Evolutionary conservation across 2,888 invertebrate genomes (phyloP), one percentile per base, ranked within the genome.

Genomic region (Phragmatobia fuliginosa): DNA sequence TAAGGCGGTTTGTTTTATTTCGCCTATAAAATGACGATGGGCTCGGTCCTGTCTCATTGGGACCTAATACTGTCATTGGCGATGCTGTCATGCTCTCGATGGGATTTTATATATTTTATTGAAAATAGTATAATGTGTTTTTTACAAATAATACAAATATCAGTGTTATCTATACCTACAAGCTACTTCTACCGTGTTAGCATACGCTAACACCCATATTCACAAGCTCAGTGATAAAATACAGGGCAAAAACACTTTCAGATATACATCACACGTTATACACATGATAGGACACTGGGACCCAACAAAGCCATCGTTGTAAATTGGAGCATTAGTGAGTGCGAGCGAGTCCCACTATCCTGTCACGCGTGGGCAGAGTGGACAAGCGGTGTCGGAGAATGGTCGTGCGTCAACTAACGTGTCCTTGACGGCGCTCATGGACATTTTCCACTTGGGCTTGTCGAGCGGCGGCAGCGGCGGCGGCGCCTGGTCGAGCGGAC

Each of bases 391-490:
- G 49, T 62, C 61, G 56, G 70, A 62, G 52, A 33, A 65, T 56
- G 66, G 41, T 32, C 41, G 61, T 31, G 58, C 52, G n/a, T 72
- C 59, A 71, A 90, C 94, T 92, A 82, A 95, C 95, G 94, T 87
- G 66, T 95, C 95, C 62, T 95, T 95, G 36, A 96, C 95, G 58
- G 96, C 95, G 76, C 96, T 96, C 91, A 96, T 96, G 82, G 96
- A 96, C 97, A 97, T 97, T 90, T 97, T 97, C 96, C 97, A 97
- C 88, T 97, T 97, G 73, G 96, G 95, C 78, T 95, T 95, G 81
- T 95, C 95, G 10, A 94, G 90, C 71, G 95, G 94, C 82, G 92
- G 90, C 71, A 94, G 94, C 82, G 92, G 94, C 89, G 95, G 90
- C 85, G 95, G 91, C 88, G 92, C 91, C 87, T 95, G 91, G 87